Percentiles rank a stretch among this genome's conserved stretches.
Evolutionary conservation across 2,888 invertebrate genomes (phyloP).

Genomic region (Netelia melanura): DNA sequence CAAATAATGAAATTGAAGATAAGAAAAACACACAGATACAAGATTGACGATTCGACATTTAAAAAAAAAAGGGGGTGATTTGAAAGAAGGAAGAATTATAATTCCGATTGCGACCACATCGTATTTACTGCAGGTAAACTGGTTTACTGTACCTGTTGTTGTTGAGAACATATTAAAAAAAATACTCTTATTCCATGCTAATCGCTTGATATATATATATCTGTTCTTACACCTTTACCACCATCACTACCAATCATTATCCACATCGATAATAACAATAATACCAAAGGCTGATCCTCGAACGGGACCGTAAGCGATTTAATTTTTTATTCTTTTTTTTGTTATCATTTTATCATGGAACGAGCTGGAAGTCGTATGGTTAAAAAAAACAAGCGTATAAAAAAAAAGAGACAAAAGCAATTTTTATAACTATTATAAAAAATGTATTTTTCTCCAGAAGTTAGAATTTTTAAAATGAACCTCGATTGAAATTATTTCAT

Average conservation of each 20-base stretch:
- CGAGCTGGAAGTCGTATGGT: conserved; percentile 8
- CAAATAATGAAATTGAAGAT: conserved; percentile 15
- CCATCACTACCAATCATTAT: conserved; percentile 25
- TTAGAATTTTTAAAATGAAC: not conserved
- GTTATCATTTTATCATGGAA: conserved; percentile 23
- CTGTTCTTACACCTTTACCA: conserved; percentile 72
- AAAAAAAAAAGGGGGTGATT: conserved; percentile 24
- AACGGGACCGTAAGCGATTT: conserved; percentile 1
- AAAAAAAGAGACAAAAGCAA: not conserved
- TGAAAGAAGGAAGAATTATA: conserved; percentile 58
- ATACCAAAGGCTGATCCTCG: conserved; percentile 16
- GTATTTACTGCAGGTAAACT: conserved; percentile 83
- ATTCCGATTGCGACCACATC: conserved; percentile 73
- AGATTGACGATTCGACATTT: conserved; percentile 28
- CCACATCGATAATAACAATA: conserved; percentile 32
- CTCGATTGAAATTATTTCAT: not conserved
- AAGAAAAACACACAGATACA: conserved; percentile 37
- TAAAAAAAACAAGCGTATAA: not conserved
- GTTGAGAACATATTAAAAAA: conserved; percentile 82
- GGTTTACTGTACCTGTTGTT: conserved; percentile 84
- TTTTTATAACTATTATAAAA: not conserved
- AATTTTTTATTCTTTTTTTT: conserved; percentile 13
- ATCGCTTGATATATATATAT: conserved; percentile 74
- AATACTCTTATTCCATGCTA: conserved; percentile 83
- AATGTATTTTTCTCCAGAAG: not conserved